Conservation (phyloP, 2,888 invertebrate genomes). For the Dryococelus australis region DNA sequence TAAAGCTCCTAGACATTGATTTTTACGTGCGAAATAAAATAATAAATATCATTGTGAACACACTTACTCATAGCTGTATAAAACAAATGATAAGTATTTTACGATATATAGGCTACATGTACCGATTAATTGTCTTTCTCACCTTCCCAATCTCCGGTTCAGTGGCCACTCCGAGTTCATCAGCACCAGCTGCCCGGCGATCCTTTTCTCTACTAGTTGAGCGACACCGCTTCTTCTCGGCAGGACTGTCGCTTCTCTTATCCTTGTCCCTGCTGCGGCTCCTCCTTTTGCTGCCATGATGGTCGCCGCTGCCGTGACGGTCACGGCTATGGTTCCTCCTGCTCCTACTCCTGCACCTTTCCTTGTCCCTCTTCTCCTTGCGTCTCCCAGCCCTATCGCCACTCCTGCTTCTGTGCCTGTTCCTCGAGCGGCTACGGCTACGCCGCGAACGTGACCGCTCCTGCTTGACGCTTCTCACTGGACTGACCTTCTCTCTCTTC, state of each 20-base stretch:
- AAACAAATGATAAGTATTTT: too few relatives aligned
- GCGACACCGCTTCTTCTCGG: conserved; percentile 40
- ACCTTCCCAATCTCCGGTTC: conserved; percentile 62
- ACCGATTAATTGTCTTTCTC: not conserved
- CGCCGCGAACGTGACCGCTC: conserved; percentile 18
- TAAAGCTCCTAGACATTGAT: too few relatives aligned
- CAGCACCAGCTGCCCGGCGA: conserved; percentile 39
- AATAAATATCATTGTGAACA: too few relatives aligned
- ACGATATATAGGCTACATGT: not conserved
- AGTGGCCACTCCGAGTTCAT: conserved; percentile 54
- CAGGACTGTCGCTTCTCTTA: conserved; percentile 49
- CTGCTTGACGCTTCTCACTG: not conserved
- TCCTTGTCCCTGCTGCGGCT: conserved; percentile 46
- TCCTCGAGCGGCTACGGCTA: not conserved
- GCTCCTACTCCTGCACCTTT: conserved; percentile 54
- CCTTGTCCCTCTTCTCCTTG: conserved; percentile 43
- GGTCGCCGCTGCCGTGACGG: not conserved
- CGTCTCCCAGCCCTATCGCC: conserved; percentile 45
- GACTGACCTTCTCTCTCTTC: conserved; percentile 17
- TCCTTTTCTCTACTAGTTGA: conserved; percentile 42
- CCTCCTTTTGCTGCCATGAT: conserved; percentile 33
- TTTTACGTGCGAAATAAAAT: too few relatives aligned
- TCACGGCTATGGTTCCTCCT: conserved; percentile 45
- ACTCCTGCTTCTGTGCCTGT: conserved; percentile 55
- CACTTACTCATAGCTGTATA: too few relatives aligned